Evolutionary conservation across 2,113 vertebrate species (phyloP).

Genomic region (Junco hyemalis): DNA sequence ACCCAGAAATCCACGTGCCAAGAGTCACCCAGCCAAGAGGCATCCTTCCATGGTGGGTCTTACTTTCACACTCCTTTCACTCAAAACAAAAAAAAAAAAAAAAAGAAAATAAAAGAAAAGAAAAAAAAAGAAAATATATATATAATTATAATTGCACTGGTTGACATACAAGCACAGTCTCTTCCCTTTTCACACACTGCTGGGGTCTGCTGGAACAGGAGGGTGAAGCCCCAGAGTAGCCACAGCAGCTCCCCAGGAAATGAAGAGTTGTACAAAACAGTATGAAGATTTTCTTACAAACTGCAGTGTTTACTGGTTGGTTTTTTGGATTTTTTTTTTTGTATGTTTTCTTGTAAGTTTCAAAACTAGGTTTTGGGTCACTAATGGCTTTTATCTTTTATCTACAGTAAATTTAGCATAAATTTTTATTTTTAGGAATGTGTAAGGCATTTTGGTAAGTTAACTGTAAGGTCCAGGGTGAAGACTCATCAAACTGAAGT

Average conservation of each 20-base stretch:
- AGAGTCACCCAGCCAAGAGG: slow-evolving; percentile 14
- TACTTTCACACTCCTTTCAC: slow-evolving; percentile 7
- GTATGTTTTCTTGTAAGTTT: background rate
- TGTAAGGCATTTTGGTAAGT: slow-evolving; percentile 83
- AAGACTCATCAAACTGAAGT: slow-evolving; percentile 77
- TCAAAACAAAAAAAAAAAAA: background rate
- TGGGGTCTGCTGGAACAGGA: slow-evolving; percentile 3
- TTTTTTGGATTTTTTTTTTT: background rate
- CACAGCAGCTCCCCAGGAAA: slow-evolving; percentile 12
- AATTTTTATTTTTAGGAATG: slow-evolving; percentile 76
- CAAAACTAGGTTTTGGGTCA: slow-evolving; percentile 55
- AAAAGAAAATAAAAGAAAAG: too few relatives aligned
- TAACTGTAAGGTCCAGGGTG: slow-evolving; percentile 57
- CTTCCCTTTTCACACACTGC: slow-evolving; percentile 59
- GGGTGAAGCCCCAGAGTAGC: background rate
- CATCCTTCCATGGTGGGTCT: slow-evolving; percentile 1
- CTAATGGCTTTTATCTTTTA: slow-evolving; percentile 66
- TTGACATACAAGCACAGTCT: slow-evolving; percentile 40
- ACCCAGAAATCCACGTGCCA: slow-evolving; percentile 58
- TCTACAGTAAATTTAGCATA: slow-evolving; percentile 70
- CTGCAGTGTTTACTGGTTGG: slow-evolving; percentile 5
- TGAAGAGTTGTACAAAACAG: slow-evolving; percentile 51
- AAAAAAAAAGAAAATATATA: background rate
- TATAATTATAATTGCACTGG: slow-evolving; percentile 72
- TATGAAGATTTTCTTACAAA: slow-evolving; percentile 58